Base-by-base conservation (phyloP, 1,140 invertebrate species). In the Leptonema lineaticorne region DNA sequence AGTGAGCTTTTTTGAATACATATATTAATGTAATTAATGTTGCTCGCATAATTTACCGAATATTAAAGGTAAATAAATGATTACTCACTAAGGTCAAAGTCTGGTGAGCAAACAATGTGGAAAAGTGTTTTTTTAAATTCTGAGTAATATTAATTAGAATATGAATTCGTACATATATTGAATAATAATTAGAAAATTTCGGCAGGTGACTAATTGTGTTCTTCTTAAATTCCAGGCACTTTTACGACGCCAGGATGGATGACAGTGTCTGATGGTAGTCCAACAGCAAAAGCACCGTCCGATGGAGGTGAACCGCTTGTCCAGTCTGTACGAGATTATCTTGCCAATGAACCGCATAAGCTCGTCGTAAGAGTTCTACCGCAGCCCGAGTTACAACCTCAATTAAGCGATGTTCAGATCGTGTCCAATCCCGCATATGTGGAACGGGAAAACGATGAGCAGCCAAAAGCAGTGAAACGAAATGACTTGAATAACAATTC, bases 401-500 rank as follows among this genome's bases (percentile, higher is more conserved):
- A 75, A 8, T 24, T 63, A n/a, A 69, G 30, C 18, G 71, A 70
- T 29, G 59, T 63, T 20, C 45, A 57, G 6, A 70, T 70, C n/a
- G 45, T 37, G 9, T 53, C 70, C 0, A 64, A 69, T 50, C 18
- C 64, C 18, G 29, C 63, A 0, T 67, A 69, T 24, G 8, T 63
- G 2, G 60, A 63, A 9, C 46, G 22, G 41, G n/a, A 7, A 0
- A 56, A 46, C 22, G 22, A 24, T 1, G 50, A 28, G 18, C 45
- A 69, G 6, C 45, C 14, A 37, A 27, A 37, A 8, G 46, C 67
- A 18, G 74, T 83, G 24, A 77, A 78, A 62, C 78, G 79, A 71
- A 80, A 81, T 79, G 81, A 83, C 78, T 75, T 83, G 66, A 83
- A 83, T 74, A 83, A 83, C 75, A 83, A 83, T 76, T 76, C 79